Base-by-base conservation (phyloP, 2,797 vertebrate genomes). In the Chaunax sp. region DNA sequence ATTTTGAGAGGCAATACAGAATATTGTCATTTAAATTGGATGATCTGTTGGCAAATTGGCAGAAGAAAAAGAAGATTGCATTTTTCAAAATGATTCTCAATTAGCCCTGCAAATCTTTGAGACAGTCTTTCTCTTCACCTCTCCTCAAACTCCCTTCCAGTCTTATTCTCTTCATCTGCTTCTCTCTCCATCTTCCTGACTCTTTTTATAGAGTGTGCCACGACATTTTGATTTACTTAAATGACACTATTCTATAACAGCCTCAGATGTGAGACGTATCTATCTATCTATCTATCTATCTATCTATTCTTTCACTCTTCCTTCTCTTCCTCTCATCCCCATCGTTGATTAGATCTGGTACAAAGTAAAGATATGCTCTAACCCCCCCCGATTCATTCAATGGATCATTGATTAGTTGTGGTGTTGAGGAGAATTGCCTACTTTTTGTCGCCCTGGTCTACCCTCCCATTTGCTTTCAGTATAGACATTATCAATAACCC, bases 381-480 rank as follows among this genome's bases (percentile, higher is more conserved):
- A 26, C 47, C 47, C 57, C 35, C 41, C 13, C 61, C 33, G 65
- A 58, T 49, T 72, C 81, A 75, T 83, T 82, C 72, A 83, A 28
- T 70, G 58, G 35, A 58, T 69, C 84, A 91, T 91, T 89, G 90
- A 91, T 90, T 86, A 54, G 71, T 80, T 85, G 75, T 88, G 87
- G 90, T 90, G 89, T 91, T 74, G 82, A 81, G 68, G 64, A 87
- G 85, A 91, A 91, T 86, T 89, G 87, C 80, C 75, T 81, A 76
- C 80, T 83, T 82, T 16, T 80, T 72, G 60, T 75, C 69, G 66
- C 64, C 50, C 51, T 18, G 41, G 64, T 59, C 59, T 61, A 62
- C 75, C 72, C 76, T 75, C 76, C 70, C 52, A 64, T 73, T 41
- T 51, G 66, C 76, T 80, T 59, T 80, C 75, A 83, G 58, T 23